Percentiles rank a stretch among this genome's conserved stretches.
Conservation (phyloP, 2,888 invertebrate genomes). For the Plagodis dolabraria region DNA sequence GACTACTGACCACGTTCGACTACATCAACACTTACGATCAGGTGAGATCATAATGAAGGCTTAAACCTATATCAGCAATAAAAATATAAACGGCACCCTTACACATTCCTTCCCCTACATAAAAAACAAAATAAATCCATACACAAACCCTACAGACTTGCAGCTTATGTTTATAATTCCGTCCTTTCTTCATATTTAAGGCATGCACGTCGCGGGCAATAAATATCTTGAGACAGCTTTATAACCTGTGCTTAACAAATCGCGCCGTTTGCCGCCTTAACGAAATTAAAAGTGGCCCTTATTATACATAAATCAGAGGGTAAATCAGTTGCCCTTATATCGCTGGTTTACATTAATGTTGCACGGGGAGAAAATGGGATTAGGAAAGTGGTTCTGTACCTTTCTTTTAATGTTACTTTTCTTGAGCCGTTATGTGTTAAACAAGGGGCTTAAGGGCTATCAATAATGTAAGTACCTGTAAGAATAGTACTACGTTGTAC, state of each 20-base stretch:
- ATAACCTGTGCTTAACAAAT: conserved; percentile 60
- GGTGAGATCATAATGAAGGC: too few species aligned
- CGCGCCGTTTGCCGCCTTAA: conserved; percentile 58
- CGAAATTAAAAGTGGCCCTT: conserved; percentile 76
- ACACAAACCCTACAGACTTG: background rate
- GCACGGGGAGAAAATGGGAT: conserved; percentile 20
- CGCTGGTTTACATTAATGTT: conserved; percentile 29
- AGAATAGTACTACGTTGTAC: too few species aligned
- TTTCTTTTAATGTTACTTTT: too few species aligned
- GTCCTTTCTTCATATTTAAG: conserved; percentile 26
- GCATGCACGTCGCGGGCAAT: conserved; percentile 47
- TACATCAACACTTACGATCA: too few species aligned
- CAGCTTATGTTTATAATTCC: conserved; percentile 27
- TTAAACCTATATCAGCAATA: background rate
- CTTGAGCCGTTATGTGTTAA: too few species aligned
- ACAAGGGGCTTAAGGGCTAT: too few species aligned
- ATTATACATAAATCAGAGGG: conserved; percentile 71
- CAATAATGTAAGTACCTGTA: too few species aligned
- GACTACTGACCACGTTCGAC: too few species aligned
- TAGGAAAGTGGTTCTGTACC: conserved; percentile 23
- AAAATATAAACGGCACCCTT: background rate
- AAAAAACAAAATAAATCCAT: too few species aligned
- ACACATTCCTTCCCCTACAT: too few species aligned
- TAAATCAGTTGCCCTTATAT: conserved; percentile 56
- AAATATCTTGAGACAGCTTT: conserved; percentile 72